Conservation (phyloP, 2,888 invertebrate species). For the Eueremaeus valkanovi region DNA sequence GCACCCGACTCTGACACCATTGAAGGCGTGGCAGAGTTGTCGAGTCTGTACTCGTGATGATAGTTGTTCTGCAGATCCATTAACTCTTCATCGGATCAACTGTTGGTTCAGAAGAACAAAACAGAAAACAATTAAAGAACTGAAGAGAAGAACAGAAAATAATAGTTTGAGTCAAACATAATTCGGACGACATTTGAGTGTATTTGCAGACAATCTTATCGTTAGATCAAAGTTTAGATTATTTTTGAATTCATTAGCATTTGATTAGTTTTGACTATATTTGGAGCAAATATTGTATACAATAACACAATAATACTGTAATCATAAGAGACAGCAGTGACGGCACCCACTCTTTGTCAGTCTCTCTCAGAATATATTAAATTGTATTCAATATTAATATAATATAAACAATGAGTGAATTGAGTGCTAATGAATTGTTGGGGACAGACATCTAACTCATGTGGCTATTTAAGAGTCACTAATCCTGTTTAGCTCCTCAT, state of each 20-base stretch:
- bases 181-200: neutral
- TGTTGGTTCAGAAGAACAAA: conserved; percentile 13
- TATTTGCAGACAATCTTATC: neutral
- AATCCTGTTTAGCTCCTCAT: neutral
- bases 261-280: neutral
- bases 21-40: conserved; percentile 43
- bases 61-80: conserved; percentile 44
- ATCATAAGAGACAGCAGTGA: conserved; percentile 4
- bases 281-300: conserved; percentile 10
- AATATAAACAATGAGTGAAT: neutral
- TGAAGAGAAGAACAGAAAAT: neutral
- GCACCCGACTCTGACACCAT: conserved; percentile 45
- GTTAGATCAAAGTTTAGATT: neutral
- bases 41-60: conserved; percentile 43
- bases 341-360: neutral
- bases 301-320: no score
- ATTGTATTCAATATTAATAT: neutral
- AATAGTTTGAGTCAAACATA: conserved; percentile 16
- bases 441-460: neutral
- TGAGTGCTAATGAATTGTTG: neutral
- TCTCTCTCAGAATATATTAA: no score
- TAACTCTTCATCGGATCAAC: conserved; percentile 16
- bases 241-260: neutral
- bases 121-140: neutral
- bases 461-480: neutral